Base-by-base conservation (phyloP, 2,888 invertebrate species). In the Pollenia angustigena region DNA sequence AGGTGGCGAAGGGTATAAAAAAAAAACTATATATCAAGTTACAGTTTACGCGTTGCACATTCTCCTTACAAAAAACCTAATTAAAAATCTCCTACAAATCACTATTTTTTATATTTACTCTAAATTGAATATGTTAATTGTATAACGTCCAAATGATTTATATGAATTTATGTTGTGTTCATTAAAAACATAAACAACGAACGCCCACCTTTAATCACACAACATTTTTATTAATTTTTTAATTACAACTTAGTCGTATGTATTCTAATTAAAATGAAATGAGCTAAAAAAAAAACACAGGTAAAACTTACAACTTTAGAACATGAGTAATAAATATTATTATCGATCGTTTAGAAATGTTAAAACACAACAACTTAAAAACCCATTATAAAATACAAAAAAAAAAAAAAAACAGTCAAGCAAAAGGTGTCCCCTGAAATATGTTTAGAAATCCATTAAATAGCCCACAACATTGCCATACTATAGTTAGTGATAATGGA, bases 211-310 rank as follows among this genome's bases (percentile, higher is more conserved):
- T 54, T 58, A 81, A 60, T 68, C 40, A 69, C 32, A 16, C 8
- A 76, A 46, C 32, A 76, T 69, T 80, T 60, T 76, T 69, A 76
- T 54, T 76, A 82, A 69, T 54, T 69, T 76, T 82, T 82, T 69
- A 78, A 83, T 71, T 16, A 72, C 58, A 64, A 44, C 4, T 69
- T 48, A 12, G 58, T 54, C 9, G 11, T 3, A 71, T 1, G 40
- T 48, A 62, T 54, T 52, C 32, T 46, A 60, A 78, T 56, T 46
- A 62, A 50, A 76, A 69, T 32, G 12, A 64, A 58, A 23, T 40
- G 23, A 32, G n/a, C n/a, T n/a, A n/a, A 14, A 64, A 54, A n/a
- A 54, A 32, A 54, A 6, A 62, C 6, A 18, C 32, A 32, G 32
- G 44, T 1, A 18, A 40, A n/a, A 23, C 2, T 23, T 32, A 40